Base-by-base conservation (phyloP, 2,113 vertebrate genomes). In the Microtus pennsylvanicus region DNA sequence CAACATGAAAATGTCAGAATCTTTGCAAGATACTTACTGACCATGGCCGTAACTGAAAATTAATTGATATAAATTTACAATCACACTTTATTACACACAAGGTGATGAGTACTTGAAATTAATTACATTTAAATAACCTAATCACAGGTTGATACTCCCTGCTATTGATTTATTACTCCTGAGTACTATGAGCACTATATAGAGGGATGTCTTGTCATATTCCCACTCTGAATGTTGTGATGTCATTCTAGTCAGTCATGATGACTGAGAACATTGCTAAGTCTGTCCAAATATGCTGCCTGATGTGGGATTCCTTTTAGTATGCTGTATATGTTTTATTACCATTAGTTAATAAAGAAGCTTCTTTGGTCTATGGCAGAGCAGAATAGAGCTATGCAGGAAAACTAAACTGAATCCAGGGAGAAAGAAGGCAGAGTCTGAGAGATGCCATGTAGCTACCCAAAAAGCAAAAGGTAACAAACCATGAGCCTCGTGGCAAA, bases 261-360 rank as follows among this genome's bases (percentile, higher is more conserved):
- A 33, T 47, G 42, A 86, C 16, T 67, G 33, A 67, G 22, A 42
- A 35, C 14, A 21, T 14, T 35, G 26, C 33, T 63, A 70, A 82
- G 22, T 42, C 50, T 1, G 0, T 26, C 61, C 22, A 30, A 1
- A 4, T 72, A 63, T 77, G 0, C n/a, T 24, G 55, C 55, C 55
- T 58, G 55, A 58, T 58, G 55, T 58, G 55, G 55, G 17, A 58
- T 58, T 58, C 17, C 17, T 5, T 17, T 58, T 58, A 21, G 55
- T 58, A 58, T 58, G 55, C 55, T 58, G 55, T 45, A 45, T 45
- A 45, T 58, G 17, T 58, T 58, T 58, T 58, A 58, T 58, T 58
- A 58, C 17, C 55, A 58, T 58, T 58, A 17, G 17, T 58, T 58
- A 58, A 58, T 58, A 58, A 58, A 58, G 55, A 58, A 58, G 55